phyloP scores from a whole-genome alignment of 1,140 invertebrate genomes.

The Steinernema feltiae region DNA sequence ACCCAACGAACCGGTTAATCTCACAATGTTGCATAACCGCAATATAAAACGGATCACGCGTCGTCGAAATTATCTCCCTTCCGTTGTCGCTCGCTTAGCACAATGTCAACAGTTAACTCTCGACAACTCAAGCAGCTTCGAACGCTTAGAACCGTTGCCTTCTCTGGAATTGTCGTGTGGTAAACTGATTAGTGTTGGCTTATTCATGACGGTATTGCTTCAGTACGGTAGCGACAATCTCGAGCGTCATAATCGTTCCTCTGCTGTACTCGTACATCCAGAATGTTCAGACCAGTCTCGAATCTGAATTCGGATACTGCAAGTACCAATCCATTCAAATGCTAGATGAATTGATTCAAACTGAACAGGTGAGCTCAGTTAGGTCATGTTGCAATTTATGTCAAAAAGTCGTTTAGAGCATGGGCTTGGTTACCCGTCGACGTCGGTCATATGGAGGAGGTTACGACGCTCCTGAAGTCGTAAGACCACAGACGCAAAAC shows the following conservation, averaged over 20 bases:
- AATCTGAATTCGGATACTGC: background rate
- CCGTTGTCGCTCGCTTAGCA: background rate
- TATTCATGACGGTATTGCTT: background rate
- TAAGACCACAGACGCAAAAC: background rate
- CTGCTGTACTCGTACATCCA: slow-evolving; percentile 7
- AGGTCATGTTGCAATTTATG: background rate
- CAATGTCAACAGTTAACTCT: background rate
- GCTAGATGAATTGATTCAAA: background rate
- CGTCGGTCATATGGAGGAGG: background rate
- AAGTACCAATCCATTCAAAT: slow-evolving; percentile 4
- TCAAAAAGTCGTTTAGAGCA: background rate
- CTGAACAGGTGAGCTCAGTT: slow-evolving; percentile 8
- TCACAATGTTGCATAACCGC: slow-evolving; percentile 7
- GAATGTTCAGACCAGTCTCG: slow-evolving; percentile 9
- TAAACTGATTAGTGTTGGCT: background rate
- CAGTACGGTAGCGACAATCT: slow-evolving; percentile 4
- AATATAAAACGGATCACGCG: background rate
- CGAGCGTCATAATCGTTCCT: background rate
- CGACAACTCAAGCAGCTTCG: background rate
- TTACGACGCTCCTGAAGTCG: background rate
- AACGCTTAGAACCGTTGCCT: background rate
- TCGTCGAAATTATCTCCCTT: background rate
- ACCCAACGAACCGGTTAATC: slow-evolving; percentile 11
- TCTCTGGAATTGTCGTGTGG: background rate
- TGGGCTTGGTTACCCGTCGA: background rate